Base-by-base conservation (phyloP, 2,113 vertebrate species). In the Melanocharis versteri region DNA sequence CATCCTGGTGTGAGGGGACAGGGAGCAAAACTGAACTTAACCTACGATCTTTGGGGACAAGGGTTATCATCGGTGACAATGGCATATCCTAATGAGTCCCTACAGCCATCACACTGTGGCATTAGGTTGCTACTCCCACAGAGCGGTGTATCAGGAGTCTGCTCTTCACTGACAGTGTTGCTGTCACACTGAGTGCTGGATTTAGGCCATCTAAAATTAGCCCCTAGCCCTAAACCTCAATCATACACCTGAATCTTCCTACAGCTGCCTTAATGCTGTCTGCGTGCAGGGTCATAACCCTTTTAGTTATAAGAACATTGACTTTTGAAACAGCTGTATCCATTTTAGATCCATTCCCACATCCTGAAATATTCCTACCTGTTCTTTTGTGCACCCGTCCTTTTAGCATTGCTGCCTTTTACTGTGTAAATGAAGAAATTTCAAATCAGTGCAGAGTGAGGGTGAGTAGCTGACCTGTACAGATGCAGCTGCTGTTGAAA, bases 141-240 rank as follows among this genome's bases (percentile, higher is more conserved):
- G 54, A 75, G 39, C 0, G 0, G 50, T 51, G 13, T 45, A 18
- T 51, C 40, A 33, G 60, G n/a, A 83, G 11, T 69, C 45, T 60
- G 2, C 26, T 77, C n/a, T 19, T 89, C 56, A 9, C 37, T 62
- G 31, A 45, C 33, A 28, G n/a, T n/a, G n/a, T n/a, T n/a, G n/a
- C 10, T 40, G 2, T 78, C 35, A 53, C 44, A n/a, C 28, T 8
- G 21, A 72, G 28, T n/a, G 28, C 51, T 70, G 78, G 48, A 92
- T 93, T 66, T 89, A 95, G 89, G 60, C 71, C 79, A 81, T 94
- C 72, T 95, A 81, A 94, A 94, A 89, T 78, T 92, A 84, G 56
- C 35, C 53, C 45, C 20, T 70, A 77, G 39, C 72, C 64, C 48
- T 88, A 92, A 83, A 89, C 56, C 51, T 92, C 73, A 69, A 1